These are phyloP conservation scores for Quadriops clusia DNA, from an alignment of 2,888 invertebrate species.

Conservation along the genomic window DNA sequence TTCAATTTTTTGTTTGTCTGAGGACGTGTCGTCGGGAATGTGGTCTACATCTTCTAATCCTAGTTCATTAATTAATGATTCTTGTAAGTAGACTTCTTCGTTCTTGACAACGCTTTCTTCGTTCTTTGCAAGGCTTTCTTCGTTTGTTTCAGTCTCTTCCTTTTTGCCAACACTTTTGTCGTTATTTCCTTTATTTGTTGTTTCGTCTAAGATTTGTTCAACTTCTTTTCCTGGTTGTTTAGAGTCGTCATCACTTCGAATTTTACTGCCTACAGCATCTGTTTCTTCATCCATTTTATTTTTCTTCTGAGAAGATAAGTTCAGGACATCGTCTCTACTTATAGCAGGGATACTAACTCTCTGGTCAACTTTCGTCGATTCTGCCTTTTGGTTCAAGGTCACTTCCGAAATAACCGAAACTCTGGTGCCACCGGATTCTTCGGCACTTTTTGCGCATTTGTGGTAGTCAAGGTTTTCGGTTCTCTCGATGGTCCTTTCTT, in stretches of 20 bases:
- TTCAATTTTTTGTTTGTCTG: neutral
- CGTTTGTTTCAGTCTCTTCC: constrained; percentile 2
- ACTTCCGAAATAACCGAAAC: too few relatives aligned
- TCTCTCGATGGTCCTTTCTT: too few relatives aligned
- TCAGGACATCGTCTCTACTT: too few relatives aligned
- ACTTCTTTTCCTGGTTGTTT: constrained; percentile 2
- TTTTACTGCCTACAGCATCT: constrained; percentile 1
- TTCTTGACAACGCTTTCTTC: constrained; percentile 5
- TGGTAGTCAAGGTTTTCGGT: too few relatives aligned
- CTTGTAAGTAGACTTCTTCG: neutral
- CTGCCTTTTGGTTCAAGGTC: too few relatives aligned
- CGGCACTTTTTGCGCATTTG: too few relatives aligned
- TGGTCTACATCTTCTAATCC: neutral
- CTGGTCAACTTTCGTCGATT: too few relatives aligned
- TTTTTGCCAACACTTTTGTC: neutral
- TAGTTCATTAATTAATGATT: too few relatives aligned
- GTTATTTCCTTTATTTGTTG: neutral
- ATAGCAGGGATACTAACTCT: too few relatives aligned
- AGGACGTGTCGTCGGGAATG: neutral
- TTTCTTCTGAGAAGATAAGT: neutral
- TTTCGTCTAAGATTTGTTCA: constrained; percentile 1
- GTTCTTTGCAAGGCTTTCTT: neutral
- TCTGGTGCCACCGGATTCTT: too few relatives aligned
- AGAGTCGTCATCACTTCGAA: neutral
- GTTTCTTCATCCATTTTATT: constrained; percentile 1